Conservation (phyloP, 2,113 vertebrate genomes). For the Lepidothrix coronata region DNA sequence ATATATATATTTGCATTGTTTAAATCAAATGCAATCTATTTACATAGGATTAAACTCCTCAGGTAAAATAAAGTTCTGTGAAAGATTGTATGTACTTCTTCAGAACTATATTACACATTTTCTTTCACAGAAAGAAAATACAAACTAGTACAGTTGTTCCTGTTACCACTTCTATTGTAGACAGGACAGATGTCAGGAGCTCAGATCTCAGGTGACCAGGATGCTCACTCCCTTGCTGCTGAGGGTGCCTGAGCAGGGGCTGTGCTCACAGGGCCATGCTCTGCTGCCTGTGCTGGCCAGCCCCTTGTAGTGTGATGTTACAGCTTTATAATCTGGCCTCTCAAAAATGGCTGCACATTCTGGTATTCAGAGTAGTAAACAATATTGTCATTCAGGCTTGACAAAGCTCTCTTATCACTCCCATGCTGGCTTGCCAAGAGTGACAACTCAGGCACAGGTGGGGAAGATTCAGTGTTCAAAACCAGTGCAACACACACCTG, state of each 20-base stretch:
- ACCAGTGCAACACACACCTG: neutral
- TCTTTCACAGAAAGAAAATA: neutral
- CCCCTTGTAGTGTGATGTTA: fast-evolving
- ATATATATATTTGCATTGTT: neutral
- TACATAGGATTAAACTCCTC: neutral
- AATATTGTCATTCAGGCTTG: fast-evolving
- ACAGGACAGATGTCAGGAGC: neutral
- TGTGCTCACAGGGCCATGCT: fast-evolving
- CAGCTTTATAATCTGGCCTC: neutral
- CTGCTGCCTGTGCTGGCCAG: neutral
- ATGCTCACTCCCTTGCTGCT: fast-evolving
- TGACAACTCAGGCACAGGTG: fast-evolving
- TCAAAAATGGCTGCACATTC: neutral
- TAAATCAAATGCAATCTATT: neutral
- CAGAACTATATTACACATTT: neutral
- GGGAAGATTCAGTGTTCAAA: neutral
- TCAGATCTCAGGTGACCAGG: neutral
- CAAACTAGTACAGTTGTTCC: neutral
- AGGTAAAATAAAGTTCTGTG: neutral
- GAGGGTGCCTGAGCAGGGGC: neutral
- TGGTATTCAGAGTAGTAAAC: no score
- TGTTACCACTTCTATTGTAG: neutral
- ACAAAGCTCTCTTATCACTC: neutral
- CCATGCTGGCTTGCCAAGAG: neutral
- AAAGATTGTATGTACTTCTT: neutral